Evolutionary conservation across 2,888 invertebrate genomes (phyloP).

Genomic region (Pasiphila rectangulata): DNA sequence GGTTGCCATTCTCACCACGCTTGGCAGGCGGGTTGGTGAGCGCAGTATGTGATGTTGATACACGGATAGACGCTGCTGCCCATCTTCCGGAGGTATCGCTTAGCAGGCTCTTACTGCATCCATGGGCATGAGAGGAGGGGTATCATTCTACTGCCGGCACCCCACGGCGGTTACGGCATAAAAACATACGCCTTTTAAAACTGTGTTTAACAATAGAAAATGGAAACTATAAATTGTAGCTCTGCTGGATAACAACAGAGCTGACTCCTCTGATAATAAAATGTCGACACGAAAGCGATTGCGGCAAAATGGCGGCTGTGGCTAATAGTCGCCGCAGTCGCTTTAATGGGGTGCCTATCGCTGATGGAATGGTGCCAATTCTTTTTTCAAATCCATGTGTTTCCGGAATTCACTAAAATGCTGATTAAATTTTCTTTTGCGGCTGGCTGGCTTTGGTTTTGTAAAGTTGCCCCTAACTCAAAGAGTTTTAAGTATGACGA

Average conservation of each 20-base stretch:
- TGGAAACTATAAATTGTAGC: slow-evolving; percentile 69
- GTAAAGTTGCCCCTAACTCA: no score
- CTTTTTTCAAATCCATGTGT: slow-evolving; percentile 34
- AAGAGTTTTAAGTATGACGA: no score
- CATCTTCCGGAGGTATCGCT: no score
- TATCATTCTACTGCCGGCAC: no score
- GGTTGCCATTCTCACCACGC: no score
- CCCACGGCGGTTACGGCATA: no score
- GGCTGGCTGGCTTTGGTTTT: background rate
- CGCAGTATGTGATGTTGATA: no score
- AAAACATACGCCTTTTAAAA: no score
- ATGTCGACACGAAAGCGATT: slow-evolving; percentile 74
- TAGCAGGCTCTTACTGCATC: no score
- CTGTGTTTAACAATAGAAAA: slow-evolving; percentile 43
- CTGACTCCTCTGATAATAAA: slow-evolving; percentile 75
- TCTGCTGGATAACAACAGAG: slow-evolving; percentile 65
- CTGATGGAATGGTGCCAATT: slow-evolving; percentile 51
- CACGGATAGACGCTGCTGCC: no score
- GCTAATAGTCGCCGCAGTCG: slow-evolving; percentile 55
- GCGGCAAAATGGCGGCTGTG: slow-evolving; percentile 49
- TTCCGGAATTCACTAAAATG: background rate
- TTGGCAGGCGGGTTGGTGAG: no score
- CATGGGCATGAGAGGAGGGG: no score
- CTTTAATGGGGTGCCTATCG: slow-evolving; percentile 56
- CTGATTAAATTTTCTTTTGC: background rate